Percentiles rank a stretch among this genome's conserved stretches.
These are phyloP conservation scores for Branchinecta lynchi DNA, from an alignment of 1,140 invertebrate genomes.

Conservation along the genomic window DNA sequence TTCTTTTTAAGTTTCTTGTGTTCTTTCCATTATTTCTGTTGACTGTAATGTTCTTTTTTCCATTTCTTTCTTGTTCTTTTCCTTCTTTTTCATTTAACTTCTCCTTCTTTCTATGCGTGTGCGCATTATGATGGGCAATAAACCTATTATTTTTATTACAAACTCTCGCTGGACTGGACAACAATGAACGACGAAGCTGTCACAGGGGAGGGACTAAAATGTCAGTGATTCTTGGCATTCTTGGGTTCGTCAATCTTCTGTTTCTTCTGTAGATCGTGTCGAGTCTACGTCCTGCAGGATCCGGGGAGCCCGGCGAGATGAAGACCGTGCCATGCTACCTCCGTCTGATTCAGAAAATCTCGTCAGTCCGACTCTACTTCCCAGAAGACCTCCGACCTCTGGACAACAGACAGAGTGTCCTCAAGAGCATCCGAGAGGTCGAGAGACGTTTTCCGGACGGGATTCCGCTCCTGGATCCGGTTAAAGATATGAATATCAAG, in stretches of 20 bases:
- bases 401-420: conserved; percentile 65
- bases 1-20: no score
- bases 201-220: no score
- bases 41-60: no score
- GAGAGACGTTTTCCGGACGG: conserved; percentile 71
- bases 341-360: conserved; percentile 66
- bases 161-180: conserved; percentile 45
- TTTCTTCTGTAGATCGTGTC: conserved; percentile 18
- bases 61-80: no score
- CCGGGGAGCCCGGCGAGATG: conserved; percentile 55
- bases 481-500: conserved; percentile 90
- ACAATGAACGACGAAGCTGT: neutral
- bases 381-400: conserved; percentile 69
- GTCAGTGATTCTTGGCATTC: conserved; percentile 11
- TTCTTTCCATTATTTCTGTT: no score
- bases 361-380: conserved; percentile 74
- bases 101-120: no score
- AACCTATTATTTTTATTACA: no score
- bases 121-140: conserved; percentile 16
- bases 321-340: conserved; percentile 76
- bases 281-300: conserved; percentile 26
- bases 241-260: neutral
- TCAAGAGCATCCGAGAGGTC: conserved; percentile 77
- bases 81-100: no score
- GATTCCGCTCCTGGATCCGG: conserved; percentile 75